Evolutionary conservation across 2,888 invertebrate species (phyloP), one percentile per base, ranked within the genome.

Genomic region (Pterostichus niger): DNA sequence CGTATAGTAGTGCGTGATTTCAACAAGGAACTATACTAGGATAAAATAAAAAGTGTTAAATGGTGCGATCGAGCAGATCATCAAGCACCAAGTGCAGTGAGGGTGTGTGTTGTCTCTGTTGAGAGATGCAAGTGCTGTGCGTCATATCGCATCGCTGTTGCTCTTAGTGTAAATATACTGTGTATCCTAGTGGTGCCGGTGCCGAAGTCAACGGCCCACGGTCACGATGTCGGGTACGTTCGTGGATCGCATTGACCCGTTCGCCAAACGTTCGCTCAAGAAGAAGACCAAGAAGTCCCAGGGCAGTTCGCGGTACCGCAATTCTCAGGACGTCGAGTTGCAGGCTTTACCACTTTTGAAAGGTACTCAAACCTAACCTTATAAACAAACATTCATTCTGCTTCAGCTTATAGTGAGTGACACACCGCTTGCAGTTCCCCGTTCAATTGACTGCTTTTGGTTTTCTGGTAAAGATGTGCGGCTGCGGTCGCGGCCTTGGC

Each of bases 221-320:
- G 40, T 40, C 40, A 92, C 91, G 90, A 93, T 93, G 94, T 94
- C 96, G 92, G 95, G 94, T 92, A 95, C 96, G 91, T 97, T 98
- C 93, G 98, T 98, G 92, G 99, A 99, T 94, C 96, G 98, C 92
- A 99, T 99, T 93, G 99, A 99, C 93, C 99, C 99, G 89, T 99
- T 99, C 92, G 97, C 97, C 88, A 99, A 99, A 93, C 95, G 98
- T 91, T 98, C 99, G 89, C 92, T 98, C 89, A 98, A 98, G 93
- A 98, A 99, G 93, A 98, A 99, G 92, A 97, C 97, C 90, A 98
- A 98, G 93, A 97, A 98, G 92, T 98, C 98, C 90, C 99, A 99
- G 92, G 99, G 99, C 88, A 99, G 99, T 88, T 99, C 99, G 86
- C 95, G 99, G 89, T 99, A 99, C 92, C 95, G 99, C 91, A 98